phyloP scores from a whole-genome alignment of 2,113 vertebrate species.

The Pterocles orientalis region DNA sequence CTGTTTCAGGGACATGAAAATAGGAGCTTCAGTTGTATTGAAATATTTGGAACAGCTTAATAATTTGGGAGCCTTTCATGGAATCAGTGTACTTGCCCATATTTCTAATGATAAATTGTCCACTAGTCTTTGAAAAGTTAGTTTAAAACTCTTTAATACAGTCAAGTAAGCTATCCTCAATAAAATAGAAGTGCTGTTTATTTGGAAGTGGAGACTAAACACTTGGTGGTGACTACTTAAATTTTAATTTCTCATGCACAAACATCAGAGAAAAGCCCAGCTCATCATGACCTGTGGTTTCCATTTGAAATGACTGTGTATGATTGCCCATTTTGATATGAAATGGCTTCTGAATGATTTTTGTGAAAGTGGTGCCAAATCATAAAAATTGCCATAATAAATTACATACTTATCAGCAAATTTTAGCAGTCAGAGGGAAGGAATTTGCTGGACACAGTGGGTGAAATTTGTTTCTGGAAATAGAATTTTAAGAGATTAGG shows the following conservation, averaged over 20 bases:
- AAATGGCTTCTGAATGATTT: background rate
- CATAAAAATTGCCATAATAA: conserved; percentile 28
- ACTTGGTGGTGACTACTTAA: background rate
- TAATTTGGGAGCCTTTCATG: conserved; percentile 32
- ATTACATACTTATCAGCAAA: conserved; percentile 7
- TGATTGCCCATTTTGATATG: background rate
- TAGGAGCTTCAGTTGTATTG: conserved; percentile 32
- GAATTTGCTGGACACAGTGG: background rate
- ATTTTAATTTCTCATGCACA: conserved; percentile 28
- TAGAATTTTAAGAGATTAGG: background rate
- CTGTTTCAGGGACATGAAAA: conserved; percentile 44
- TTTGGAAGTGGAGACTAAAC: background rate
- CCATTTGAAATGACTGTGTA: background rate
- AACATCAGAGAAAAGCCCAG: background rate
- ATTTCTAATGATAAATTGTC: conserved; percentile 15
- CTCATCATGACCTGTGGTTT: background rate
- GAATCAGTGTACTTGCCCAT: background rate
- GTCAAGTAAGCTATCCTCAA: background rate
- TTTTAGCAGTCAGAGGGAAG: conserved; percentile 5
- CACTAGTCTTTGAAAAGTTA: background rate
- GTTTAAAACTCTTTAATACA: background rate
- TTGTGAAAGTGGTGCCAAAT: background rate
- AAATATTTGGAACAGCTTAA: conserved; percentile 41
- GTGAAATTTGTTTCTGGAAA: conserved; percentile 15
- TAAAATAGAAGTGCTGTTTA: background rate